Percentiles rank a stretch among this genome's conserved stretches.
Conservation (phyloP, 2,797 vertebrate species). For the Rhadinocentrus ornatus region DNA sequence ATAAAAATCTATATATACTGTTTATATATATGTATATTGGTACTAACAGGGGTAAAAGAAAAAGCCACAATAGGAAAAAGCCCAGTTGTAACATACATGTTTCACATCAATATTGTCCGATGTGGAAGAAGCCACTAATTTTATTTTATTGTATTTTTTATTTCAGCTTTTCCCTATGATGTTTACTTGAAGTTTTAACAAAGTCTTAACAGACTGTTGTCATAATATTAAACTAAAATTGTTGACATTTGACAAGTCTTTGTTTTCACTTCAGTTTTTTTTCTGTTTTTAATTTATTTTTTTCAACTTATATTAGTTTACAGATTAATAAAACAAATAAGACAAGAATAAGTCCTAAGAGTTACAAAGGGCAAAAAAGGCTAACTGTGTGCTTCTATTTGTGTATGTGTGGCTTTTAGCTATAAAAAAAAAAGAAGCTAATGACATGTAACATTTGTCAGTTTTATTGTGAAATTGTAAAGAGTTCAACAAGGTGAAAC, state of each 20-base stretch:
- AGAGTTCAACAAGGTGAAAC: background rate
- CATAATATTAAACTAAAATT: slow-evolving; percentile 60
- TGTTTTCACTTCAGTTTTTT: background rate
- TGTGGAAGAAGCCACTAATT: slow-evolving; percentile 17
- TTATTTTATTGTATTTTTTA: slow-evolving; percentile 51
- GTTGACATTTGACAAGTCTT: slow-evolving; percentile 29
- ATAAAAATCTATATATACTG: background rate
- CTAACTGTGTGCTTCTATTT: background rate
- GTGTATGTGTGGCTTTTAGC: background rate
- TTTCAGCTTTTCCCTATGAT: slow-evolving; percentile 47
- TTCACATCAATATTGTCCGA: slow-evolving; percentile 40
- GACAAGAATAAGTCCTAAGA: too few relatives aligned
- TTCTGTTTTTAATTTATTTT: background rate
- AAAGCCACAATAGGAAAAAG: slow-evolving; percentile 52
- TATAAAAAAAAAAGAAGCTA: background rate
- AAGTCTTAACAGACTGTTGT: slow-evolving; percentile 47
- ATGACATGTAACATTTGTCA: background rate
- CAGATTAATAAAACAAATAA: too few relatives aligned
- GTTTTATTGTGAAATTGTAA: background rate
- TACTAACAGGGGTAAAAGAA: slow-evolving; percentile 35
- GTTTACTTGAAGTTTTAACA: slow-evolving; percentile 57
- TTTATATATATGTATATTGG: slow-evolving; percentile 48
- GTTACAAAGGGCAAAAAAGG: too few relatives aligned
- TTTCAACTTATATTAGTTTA: background rate
- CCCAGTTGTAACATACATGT: slow-evolving; percentile 26